Evolutionary conservation across 2,888 invertebrate species (phyloP).

Genomic region (Nycteola revayana): DNA sequence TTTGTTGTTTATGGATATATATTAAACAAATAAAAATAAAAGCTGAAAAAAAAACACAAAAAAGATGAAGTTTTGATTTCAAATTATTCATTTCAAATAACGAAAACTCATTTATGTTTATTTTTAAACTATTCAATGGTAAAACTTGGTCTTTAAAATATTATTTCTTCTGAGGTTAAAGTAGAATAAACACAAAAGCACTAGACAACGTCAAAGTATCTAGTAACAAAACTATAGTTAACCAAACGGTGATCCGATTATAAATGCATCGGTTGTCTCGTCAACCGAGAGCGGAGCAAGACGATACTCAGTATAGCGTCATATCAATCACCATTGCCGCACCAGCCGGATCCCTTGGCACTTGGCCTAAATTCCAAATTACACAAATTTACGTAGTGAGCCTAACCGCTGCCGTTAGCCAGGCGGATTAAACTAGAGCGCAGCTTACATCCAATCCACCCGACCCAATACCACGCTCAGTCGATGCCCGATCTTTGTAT

Average conservation of each 20-base stretch:
- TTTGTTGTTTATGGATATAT: too few relatives aligned
- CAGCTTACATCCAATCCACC: conserved; percentile 64
- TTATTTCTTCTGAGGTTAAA: too few relatives aligned
- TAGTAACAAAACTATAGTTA: conserved; percentile 20
- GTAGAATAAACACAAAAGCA: conserved; percentile 18
- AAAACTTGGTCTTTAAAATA: too few relatives aligned
- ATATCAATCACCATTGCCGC: conserved; percentile 79
- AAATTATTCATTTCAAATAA: too few relatives aligned
- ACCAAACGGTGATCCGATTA: conserved; percentile 43
- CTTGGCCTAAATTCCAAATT: conserved; percentile 80
- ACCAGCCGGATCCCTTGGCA: conserved; percentile 74
- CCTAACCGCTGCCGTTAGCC: conserved; percentile 68
- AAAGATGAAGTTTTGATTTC: too few relatives aligned
- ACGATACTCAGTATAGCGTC: conserved; percentile 62
- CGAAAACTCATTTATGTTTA: too few relatives aligned
- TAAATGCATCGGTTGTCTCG: conserved; percentile 59
- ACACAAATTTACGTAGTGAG: conserved; percentile 79
- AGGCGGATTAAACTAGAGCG: conserved; percentile 66
- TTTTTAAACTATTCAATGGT: too few relatives aligned
- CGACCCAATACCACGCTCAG: conserved; percentile 67
- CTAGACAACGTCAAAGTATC: conserved; percentile 12
- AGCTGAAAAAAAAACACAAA: too few relatives aligned
- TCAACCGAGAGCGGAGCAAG: conserved; percentile 52
- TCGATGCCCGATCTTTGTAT: conserved; percentile 54
- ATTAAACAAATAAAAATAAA: too few relatives aligned